phyloP scores from a whole-genome alignment of 1,140 invertebrate species.

The Notospermus geniculatus region DNA sequence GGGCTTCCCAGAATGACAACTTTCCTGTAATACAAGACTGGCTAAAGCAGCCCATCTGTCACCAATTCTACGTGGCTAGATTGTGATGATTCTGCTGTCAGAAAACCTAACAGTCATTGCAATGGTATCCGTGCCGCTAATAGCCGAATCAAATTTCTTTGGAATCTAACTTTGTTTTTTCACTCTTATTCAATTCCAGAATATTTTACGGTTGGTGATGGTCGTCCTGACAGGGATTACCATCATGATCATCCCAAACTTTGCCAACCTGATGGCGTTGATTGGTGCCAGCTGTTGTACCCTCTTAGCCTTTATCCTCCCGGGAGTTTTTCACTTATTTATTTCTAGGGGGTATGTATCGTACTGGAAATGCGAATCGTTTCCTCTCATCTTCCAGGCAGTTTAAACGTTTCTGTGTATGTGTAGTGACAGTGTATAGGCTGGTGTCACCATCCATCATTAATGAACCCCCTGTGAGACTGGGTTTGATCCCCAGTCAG shows the following conservation, averaged over 20 bases:
- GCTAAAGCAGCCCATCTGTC: too few species aligned
- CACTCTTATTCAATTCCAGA: slow-evolving; percentile 40
- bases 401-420: background rate
- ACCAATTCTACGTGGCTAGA: too few species aligned
- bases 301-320: slow-evolving; percentile 57
- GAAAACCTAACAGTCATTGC: too few species aligned
- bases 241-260: slow-evolving; percentile 58
- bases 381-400: background rate
- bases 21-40: too few species aligned
- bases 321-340: slow-evolving; percentile 55
- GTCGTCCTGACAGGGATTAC: slow-evolving; percentile 53
- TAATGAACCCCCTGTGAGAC: too few species aligned
- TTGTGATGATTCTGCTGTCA: too few species aligned
- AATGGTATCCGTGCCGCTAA: background rate
- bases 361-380: background rate
- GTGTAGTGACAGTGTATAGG: background rate
- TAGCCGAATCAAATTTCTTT: background rate
- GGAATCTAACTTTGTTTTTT: background rate
- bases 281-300: slow-evolving; percentile 59
- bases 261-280: slow-evolving; percentile 58
- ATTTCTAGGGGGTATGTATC: slow-evolving; percentile 55
- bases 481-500: too few species aligned
- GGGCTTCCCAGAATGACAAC: too few species aligned
- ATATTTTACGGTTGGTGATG: slow-evolving; percentile 48
- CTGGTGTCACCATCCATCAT: background rate